phyloP scores from a whole-genome alignment of 2,113 vertebrate genomes.

The Peucedramus taeniatus region DNA sequence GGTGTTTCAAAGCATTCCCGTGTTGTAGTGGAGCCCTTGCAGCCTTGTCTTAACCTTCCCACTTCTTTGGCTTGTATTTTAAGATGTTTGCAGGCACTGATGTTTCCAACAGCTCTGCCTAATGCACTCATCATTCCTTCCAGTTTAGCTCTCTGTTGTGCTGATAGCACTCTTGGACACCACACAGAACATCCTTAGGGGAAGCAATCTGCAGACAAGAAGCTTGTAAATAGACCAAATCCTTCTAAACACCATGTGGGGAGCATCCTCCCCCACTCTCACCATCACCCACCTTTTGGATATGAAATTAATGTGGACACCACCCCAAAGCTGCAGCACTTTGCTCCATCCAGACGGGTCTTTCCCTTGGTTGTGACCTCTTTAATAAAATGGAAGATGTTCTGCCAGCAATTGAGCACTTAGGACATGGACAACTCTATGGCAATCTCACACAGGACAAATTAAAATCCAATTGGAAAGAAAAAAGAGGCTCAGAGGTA shows the following conservation, averaged over 20 bases:
- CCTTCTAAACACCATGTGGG: neutral
- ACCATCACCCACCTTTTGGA: neutral
- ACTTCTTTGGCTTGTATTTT: neutral
- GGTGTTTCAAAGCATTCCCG: neutral
- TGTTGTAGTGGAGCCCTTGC: neutral
- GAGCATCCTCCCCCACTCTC: neutral
- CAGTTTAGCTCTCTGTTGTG: neutral
- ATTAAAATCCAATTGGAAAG: neutral
- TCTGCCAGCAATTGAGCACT: neutral
- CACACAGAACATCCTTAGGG: neutral
- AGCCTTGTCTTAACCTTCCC: neutral
- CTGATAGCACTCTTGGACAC: neutral
- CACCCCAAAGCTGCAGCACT: neutral
- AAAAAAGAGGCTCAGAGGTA: neutral
- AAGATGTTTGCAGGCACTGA: neutral
- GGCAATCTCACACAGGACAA: neutral
- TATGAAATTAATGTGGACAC: neutral
- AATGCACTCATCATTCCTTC: neutral
- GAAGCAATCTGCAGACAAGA: neutral
- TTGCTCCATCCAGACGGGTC: accelerated
- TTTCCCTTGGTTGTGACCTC: neutral
- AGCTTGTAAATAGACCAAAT: neutral
- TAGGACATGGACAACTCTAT: neutral
- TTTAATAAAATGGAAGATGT: neutral
- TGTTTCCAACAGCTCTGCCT: neutral